These are phyloP conservation scores for Fratercula arctica DNA, from an alignment of 2,797 vertebrate species.

Conservation along the genomic window DNA sequence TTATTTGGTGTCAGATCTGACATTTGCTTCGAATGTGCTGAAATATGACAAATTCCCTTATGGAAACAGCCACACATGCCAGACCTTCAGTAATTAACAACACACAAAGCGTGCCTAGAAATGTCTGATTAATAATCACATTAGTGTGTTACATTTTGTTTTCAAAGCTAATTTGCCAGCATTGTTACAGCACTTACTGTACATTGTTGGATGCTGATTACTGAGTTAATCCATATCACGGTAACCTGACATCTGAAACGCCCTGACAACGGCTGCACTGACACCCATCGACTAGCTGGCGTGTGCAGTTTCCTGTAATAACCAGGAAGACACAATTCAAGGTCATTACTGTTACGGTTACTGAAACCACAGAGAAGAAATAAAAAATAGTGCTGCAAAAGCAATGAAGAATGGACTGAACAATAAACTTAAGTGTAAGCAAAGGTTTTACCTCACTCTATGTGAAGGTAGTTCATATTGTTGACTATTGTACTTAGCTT, in stretches of 20 bases:
- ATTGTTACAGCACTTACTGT: background rate
- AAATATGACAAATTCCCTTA: constrained; percentile 1
- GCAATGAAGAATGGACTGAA: background rate
- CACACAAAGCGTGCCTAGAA: background rate
- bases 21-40: background rate
- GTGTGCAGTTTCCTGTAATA: background rate
- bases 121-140: constrained; percentile 34
- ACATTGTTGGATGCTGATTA: background rate
- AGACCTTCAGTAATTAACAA: background rate
- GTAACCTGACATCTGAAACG: background rate
- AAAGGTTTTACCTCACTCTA: background rate
- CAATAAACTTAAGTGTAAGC: background rate
- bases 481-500: background rate
- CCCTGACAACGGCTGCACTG: background rate
- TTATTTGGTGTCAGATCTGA: background rate
- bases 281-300: background rate
- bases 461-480: background rate
- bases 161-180: constrained; percentile 11
- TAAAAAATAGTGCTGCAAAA: background rate
- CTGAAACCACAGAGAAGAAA: background rate
- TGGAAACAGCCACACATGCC: background rate
- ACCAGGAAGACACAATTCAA: background rate
- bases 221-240: background rate
- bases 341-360: background rate
- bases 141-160: background rate